Evolutionary conservation across 2,113 vertebrate species (phyloP), one percentile per base, ranked within the genome.

Genomic region (Lepus americanus): DNA sequence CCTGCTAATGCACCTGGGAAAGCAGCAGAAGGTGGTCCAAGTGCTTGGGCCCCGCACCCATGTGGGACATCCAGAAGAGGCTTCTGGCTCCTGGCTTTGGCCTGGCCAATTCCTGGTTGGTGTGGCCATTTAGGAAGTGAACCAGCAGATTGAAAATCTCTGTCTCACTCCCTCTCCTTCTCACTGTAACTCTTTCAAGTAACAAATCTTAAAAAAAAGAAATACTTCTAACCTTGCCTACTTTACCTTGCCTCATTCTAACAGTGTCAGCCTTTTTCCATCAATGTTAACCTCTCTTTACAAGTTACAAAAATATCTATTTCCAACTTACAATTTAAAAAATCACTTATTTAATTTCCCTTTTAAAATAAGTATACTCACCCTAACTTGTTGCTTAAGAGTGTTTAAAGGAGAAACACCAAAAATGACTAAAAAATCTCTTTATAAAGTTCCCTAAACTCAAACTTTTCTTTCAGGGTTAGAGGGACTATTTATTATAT

Each of bases 341-440:
- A 31, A 80, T 27, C 2, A 92, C 36, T 78, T 12, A 73, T 19
- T 91, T 20, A 70, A 33, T 33, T 95, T 93, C 36, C 9, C 25
- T 66, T 95, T 90, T 96, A 87, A 93, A 94, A 59, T 74, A 70
- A 93, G 9, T 55, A 74, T 69, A 86, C 10, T 64, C 12, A 63
- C 6, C 22, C 53, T 31, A 67, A 44, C 3, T 61, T 39, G 29
- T 74, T 83, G 49, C 74, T 87, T 53, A 82, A 70, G 63, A 51
- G 80, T 22, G 9, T 72, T 95, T 87, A 91, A 89, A 89, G 20
- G 39, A 9, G 53, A 73, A 89, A 29, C 9, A 66, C 55, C 33
- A 82, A 89, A 90, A 89, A 66, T 25, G 27, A 17, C 64, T 36
- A 89, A 13, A 79, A 87, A 87, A 70, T 83, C 51, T 83, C 44